These are phyloP conservation scores for Oreonectes daqikongensis DNA, from an alignment of 2,797 vertebrate genomes.

Conservation along the genomic window DNA sequence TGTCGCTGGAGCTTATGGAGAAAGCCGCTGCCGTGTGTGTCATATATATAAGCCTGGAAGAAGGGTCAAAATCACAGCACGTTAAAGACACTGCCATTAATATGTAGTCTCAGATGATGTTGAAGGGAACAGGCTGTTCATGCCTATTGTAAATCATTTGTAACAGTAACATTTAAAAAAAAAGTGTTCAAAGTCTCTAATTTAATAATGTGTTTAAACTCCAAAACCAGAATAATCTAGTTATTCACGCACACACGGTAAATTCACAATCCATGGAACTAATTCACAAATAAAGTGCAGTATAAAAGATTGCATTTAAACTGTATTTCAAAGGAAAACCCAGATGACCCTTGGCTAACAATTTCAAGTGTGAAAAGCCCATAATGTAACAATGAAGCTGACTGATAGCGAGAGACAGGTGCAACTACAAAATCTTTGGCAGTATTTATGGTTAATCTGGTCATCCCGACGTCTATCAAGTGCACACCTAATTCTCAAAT, in stretches of 20 bases:
- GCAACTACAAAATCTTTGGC: background rate
- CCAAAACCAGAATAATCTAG: background rate
- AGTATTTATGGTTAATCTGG: conserved; percentile 2
- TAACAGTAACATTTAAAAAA: background rate
- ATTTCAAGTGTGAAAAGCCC: background rate
- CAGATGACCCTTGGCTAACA: background rate
- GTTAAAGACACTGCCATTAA: background rate
- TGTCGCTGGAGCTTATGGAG: conserved; percentile 81
- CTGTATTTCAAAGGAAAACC: background rate
- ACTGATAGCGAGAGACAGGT: background rate
- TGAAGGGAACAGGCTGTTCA: background rate
- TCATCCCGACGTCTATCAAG: background rate
- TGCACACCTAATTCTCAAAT: background rate
- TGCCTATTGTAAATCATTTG: background rate
- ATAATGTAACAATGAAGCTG: background rate
- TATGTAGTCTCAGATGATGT: background rate
- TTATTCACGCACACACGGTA: background rate
- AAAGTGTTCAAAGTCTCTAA: background rate
- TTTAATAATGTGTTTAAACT: background rate
- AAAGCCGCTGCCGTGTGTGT: conserved; percentile 80
- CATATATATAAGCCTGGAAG: conserved; percentile 81
- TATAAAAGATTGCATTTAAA: too few species aligned
- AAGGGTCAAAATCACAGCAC: conserved; percentile 1
- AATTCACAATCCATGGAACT: background rate
- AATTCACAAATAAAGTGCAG: background rate